These are phyloP conservation scores for Troglohyphantes excavatus DNA, from an alignment of 2,888 invertebrate species.

Conservation along the genomic window DNA sequence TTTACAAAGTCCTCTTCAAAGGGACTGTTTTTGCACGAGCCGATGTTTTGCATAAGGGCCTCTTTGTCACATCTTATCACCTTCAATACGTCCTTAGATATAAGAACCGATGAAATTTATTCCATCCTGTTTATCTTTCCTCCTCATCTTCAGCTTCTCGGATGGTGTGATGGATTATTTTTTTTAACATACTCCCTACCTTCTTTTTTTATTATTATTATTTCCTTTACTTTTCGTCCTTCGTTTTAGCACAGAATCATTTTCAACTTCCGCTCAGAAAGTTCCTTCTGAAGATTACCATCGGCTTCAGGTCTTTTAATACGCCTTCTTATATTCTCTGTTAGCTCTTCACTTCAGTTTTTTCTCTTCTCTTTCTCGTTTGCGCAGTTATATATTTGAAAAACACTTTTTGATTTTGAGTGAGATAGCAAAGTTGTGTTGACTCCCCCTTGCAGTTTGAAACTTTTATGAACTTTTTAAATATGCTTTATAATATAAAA, in stretches of 20 bases:
- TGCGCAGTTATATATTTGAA: conserved; percentile 13
- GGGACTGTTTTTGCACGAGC: conserved; percentile 25
- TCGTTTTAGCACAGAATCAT: not conserved
- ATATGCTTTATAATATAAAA: not conserved
- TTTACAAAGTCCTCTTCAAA: conserved; percentile 22
- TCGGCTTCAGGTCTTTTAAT: conserved; percentile 54
- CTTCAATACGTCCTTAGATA: conserved; percentile 28
- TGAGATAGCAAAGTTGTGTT: conserved; percentile 6
- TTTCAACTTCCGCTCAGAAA: conserved; percentile 41
- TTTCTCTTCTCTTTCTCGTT: not conserved
- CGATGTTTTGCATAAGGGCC: conserved; percentile 62
- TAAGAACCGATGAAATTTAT: conserved; percentile 60
- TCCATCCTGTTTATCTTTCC: conserved; percentile 72
- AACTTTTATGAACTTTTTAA: not conserved
- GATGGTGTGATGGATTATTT: conserved; percentile 60
- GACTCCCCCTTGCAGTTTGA: not conserved
- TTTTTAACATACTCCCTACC: not conserved
- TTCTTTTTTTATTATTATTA: not conserved
- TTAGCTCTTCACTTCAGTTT: conserved; percentile 21
- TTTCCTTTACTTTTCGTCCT: not conserved
- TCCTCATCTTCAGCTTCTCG: conserved; percentile 57
- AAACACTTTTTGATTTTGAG: conserved; percentile 40
- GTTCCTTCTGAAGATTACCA: conserved; percentile 59
- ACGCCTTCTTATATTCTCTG: conserved; percentile 14
- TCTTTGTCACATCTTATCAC: conserved; percentile 52